Evolutionary conservation across 2,113 vertebrate genomes (phyloP), one percentile per base, ranked within the genome.

Genomic region (Colistium nudipinnis): DNA sequence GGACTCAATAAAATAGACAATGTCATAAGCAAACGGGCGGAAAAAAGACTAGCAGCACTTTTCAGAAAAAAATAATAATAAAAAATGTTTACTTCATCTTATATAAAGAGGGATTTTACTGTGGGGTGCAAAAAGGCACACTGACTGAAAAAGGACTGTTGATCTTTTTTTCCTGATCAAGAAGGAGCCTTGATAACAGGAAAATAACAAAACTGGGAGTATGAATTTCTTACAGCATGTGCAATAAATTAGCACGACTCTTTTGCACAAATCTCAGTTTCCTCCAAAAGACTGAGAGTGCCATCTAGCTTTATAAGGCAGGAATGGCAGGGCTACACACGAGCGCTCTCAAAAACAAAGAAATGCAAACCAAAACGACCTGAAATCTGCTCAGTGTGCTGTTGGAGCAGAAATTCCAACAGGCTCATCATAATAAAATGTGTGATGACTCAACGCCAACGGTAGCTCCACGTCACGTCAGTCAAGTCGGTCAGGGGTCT

Each of bases 251-350:
- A 43, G 0, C 25, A 28, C 17, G 44, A 24, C 10, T 35, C 11
- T 13, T 25, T 28, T 28, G 22, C 25, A 30, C 38, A 59, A 4
- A 27, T 4, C 25, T 62, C 0, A 22, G 33, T 41, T 73, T 71
- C 11, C 56, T 60, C 5, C n/a, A 49, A 62, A n/a, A 79, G 87
- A 53, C 69, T 70, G 79, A 78, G 62, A 83, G 59, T 54, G 69
- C 92, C 94, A 90, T 86, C 93, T 94, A 91, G 90, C 83, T 47
- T 33, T 35, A 1, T 19, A 10, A 64, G 71, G 72, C 10, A 6
- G 43, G 24, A 85, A 70, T 0, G 27, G 48, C 71, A 78, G 27
- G 19, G 16, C 25, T 38, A 27, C 38, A n/a, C n/a, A n/a, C n/a
- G n/a, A n/a, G n/a, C n/a, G n/a, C n/a, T n/a, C n/a, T n/a, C n/a